A percentile compares a stretch with the other conserved stretches of the same genome.
phyloP scores from a whole-genome alignment of 2,113 vertebrate genomes.

The Protobothrops flavoviridis region DNA sequence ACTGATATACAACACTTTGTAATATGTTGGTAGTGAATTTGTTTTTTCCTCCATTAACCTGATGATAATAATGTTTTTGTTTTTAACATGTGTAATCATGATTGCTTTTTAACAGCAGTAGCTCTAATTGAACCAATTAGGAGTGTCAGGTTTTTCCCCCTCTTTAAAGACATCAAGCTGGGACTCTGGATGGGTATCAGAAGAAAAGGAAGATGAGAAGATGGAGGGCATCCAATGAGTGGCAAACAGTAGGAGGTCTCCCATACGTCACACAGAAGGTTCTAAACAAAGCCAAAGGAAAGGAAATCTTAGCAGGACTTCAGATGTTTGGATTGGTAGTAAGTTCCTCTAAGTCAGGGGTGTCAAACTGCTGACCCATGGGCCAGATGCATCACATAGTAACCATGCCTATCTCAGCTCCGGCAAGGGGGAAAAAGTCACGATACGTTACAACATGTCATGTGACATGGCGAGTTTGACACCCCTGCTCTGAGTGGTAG shows the following conservation, averaged over 20 bases:
- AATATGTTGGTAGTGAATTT: neutral
- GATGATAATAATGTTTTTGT: constrained; percentile 8
- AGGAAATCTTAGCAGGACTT: neutral
- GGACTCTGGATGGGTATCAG: constrained; percentile 14
- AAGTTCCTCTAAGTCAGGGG: too few relatives aligned
- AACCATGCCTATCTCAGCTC: too few relatives aligned
- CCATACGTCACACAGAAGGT: neutral
- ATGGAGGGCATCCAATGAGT: constrained; percentile 19
- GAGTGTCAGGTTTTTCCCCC: constrained; percentile 9
- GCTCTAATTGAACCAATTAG: constrained; percentile 40
- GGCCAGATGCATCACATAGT: too few relatives aligned
- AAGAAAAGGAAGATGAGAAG: constrained; percentile 19
- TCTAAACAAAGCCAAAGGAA: neutral
- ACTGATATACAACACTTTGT: neutral
- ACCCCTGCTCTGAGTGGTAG: too few relatives aligned
- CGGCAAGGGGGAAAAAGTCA: too few relatives aligned
- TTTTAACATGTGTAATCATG: constrained; percentile 16
- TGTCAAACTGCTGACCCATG: too few relatives aligned
- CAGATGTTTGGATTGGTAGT: neutral
- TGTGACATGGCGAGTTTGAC: too few relatives aligned
- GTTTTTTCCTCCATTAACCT: constrained; percentile 7
- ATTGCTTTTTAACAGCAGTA: constrained; percentile 39
- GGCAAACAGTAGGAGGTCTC: neutral
- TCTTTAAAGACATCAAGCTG: constrained; percentile 25
- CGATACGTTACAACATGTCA: too few relatives aligned